Percentiles rank a stretch among this genome's conserved stretches.
phyloP scores from a whole-genome alignment of 2,797 vertebrate genomes.

The Varecia variegata region DNA sequence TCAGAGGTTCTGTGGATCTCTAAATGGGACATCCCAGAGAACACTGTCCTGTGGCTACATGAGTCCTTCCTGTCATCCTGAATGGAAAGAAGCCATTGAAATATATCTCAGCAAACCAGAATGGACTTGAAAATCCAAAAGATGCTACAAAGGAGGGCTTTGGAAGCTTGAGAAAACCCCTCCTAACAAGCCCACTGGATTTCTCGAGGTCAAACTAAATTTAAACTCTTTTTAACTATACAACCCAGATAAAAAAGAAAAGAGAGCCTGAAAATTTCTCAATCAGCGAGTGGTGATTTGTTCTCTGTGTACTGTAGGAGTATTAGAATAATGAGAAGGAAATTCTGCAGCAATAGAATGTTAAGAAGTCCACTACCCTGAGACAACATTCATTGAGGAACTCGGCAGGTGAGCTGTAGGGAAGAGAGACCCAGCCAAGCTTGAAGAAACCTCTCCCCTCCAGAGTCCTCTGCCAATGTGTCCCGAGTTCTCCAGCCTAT shows the following conservation, averaged over 20 bases:
- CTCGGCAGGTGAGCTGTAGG: conserved; percentile 1
- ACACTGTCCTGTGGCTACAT: background rate
- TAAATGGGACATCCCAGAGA: background rate
- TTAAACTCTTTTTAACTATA: background rate
- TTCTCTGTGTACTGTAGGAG: background rate
- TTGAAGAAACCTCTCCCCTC: conserved; percentile 13
- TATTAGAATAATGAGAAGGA: conserved; percentile 58
- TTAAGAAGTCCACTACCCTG: background rate
- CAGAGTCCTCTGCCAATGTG: background rate
- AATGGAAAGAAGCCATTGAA: background rate
- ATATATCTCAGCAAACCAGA: background rate
- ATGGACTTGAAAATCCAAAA: background rate
- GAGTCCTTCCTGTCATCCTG: background rate
- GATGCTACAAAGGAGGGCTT: background rate
- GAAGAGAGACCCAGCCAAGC: background rate
- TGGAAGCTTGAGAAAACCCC: background rate
- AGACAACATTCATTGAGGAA: conserved; percentile 5
- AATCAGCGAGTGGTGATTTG: background rate
- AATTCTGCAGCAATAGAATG: conserved; percentile 47
- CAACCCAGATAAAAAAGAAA: conserved; percentile 12
- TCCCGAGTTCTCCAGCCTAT: background rate
- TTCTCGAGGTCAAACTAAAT: conserved; percentile 37
- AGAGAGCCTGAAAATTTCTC: background rate
- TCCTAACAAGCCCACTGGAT: background rate
- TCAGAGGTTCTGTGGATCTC: background rate